Conservation (phyloP, 2,113 vertebrate genomes). For the Tragelaphus scriptus region DNA sequence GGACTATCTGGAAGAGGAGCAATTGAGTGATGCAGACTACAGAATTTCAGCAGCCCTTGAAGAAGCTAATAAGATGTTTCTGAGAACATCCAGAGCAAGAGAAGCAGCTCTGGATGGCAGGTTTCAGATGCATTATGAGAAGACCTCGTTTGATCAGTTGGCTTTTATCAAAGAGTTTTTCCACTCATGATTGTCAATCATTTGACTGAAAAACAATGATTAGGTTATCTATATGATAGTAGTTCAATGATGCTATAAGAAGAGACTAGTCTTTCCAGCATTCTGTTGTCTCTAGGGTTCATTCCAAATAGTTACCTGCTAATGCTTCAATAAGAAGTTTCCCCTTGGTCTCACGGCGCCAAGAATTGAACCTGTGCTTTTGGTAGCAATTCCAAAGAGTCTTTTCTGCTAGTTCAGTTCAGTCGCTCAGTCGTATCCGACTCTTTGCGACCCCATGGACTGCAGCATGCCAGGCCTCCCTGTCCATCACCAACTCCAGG, state of each 20-base stretch:
- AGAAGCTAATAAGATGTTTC: slow-evolving; percentile 61
- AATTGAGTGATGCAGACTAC: slow-evolving; percentile 25
- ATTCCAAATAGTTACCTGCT: slow-evolving; percentile 25
- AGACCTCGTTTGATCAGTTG: slow-evolving; percentile 57
- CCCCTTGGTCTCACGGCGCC: neutral
- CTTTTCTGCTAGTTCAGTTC: neutral
- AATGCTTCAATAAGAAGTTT: neutral
- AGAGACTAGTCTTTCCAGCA: slow-evolving; percentile 1
- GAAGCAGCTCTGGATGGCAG: slow-evolving; percentile 41
- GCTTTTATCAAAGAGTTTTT: slow-evolving; percentile 64
- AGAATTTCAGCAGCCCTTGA: slow-evolving; percentile 48
- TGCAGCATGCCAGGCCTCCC: neutral
- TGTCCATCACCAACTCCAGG: neutral
- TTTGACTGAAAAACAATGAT: slow-evolving; percentile 63
- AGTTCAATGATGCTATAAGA: neutral
- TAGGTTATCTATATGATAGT: slow-evolving; percentile 51
- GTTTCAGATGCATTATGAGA: slow-evolving; percentile 61
- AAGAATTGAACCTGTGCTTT: neutral
- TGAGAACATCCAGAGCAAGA: slow-evolving; percentile 35
- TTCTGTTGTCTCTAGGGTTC: slow-evolving; percentile 1
- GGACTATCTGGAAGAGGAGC: slow-evolving; percentile 57
- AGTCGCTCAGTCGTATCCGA: rapidly evolving
- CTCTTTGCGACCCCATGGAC: neutral
- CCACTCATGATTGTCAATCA: slow-evolving; percentile 63
- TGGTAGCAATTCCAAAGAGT: neutral